Evolutionary conservation across 35 echinoderm and acorn worm species (phyloP).

Genomic region (Eucidaris tribuloides): DNA sequence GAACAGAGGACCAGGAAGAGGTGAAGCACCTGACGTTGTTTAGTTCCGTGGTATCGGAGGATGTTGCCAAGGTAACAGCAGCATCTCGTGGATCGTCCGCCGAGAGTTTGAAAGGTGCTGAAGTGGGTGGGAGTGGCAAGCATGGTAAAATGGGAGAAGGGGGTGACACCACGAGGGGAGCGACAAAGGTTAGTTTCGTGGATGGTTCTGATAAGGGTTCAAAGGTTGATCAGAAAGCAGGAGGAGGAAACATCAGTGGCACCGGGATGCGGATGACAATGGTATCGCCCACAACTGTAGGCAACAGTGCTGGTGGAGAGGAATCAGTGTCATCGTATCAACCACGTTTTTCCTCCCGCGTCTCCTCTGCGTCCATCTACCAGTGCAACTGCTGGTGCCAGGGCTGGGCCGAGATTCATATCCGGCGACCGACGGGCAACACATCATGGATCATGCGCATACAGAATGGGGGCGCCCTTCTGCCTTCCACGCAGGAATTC

Average conservation of each 20-base stretch:
- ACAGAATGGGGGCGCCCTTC: slow-evolving; percentile 80
- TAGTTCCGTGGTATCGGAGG: slow-evolving; percentile 3
- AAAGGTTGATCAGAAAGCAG: neutral
- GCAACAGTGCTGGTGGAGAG: no score
- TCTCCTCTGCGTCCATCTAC: slow-evolving; percentile 72
- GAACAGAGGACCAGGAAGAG: slow-evolving; percentile 36
- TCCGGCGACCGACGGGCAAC: slow-evolving; percentile 82
- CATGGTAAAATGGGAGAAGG: neutral
- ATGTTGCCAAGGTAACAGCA: neutral
- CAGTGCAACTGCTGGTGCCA: slow-evolving; percentile 98
- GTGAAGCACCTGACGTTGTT: slow-evolving; percentile 48
- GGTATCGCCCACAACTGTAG: no score
- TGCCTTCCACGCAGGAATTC: slow-evolving; percentile 62
- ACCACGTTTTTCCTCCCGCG: neutral
- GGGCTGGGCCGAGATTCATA: slow-evolving; percentile 92
- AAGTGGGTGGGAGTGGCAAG: neutral
- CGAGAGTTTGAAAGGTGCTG: slow-evolving; percentile 1
- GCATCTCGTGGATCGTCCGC: neutral
- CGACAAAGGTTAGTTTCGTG: neutral
- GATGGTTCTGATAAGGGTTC: slow-evolving; percentile 1
- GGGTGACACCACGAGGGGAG: neutral
- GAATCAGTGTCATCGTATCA: no score
- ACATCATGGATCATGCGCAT: slow-evolving; percentile 96
- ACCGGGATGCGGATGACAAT: no score
- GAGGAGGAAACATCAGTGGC: no score